These are phyloP conservation scores for Alosa alosa DNA, from an alignment of 2,113 vertebrate genomes.

Conservation along the genomic window DNA sequence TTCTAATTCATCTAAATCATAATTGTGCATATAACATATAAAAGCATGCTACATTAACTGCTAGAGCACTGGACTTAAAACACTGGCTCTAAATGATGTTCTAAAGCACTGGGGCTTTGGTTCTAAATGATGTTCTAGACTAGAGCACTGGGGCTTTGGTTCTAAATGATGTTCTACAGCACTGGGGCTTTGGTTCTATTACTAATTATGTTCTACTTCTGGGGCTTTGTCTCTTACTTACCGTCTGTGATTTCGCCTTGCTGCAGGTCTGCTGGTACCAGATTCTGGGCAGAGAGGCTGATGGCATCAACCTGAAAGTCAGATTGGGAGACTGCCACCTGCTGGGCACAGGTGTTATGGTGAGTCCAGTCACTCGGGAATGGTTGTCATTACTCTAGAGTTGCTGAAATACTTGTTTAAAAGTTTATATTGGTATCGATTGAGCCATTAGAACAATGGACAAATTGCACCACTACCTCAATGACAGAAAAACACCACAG, in stretches of 20 bases:
- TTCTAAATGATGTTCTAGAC: no score
- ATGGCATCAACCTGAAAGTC: conserved; percentile 78
- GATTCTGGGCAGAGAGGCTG: conserved; percentile 77
- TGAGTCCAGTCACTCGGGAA: conserved; percentile 52
- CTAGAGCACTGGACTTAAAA: background rate
- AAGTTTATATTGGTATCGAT: background rate
- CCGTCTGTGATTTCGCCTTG: background rate
- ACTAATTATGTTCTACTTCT: no score
- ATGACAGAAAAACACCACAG: background rate
- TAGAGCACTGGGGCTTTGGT: no score
- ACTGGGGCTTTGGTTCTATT: background rate
- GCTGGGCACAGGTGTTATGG: conserved; percentile 82
- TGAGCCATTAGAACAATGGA: background rate
- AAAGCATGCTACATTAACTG: background rate
- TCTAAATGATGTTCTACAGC: no score
- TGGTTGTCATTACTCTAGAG: background rate
- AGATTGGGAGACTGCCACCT: conserved; percentile 81
- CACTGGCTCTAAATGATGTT: background rate
- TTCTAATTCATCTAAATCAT: no score
- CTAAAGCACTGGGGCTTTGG: no score
- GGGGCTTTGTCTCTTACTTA: background rate
- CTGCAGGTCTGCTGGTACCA: conserved; percentile 86
- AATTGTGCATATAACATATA: background rate
- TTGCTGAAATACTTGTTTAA: background rate
- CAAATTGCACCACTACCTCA: background rate